Evolutionary conservation across 2,888 invertebrate genomes (phyloP), one percentile per base, ranked within the genome.

Genomic region (Hypolimnas misippus): DNA sequence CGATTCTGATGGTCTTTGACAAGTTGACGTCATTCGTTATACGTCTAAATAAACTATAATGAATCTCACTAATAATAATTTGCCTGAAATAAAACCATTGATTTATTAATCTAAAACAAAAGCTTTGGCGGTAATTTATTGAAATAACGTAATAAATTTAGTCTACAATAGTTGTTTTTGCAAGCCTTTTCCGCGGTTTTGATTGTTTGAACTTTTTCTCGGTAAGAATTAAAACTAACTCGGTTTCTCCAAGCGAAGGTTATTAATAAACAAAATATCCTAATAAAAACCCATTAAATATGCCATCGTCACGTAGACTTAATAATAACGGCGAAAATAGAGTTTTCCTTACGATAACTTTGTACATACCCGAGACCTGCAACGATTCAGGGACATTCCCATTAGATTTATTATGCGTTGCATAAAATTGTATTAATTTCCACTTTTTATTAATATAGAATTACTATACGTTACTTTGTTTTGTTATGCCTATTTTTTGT

Each of bases 271-370:
- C 25, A 63, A 52, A 29, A 57, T 46, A 38, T 35, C 25, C 33
- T 12, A 16, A n/a, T 52, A 50, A 53, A 62, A 62, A 62, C 62
- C 62, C 62, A 62, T 54, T 31, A 38, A 57, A 54, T 49, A 53
- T 57, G 57, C 62, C 17, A 57, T 49, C 53, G 62, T 63, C 57
- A 63, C 49, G 25, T 46, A 25, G 25, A 46, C 53, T 19, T 17
- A 59, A 53, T 21, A 53, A 44, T 21, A 35, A 46, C 38, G 44
- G 46, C 59, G 59, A 60, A 60, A 54, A 54, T 54, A 44, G 21
- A 62, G 10, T 62, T 65, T 62, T 62, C 62, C 65, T 62, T 16
- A 55, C 56, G 51, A 65, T 62, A 65, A 57, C 12, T 29, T n/a
- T 35, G 61, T 61, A 61, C 50, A 50, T 19, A 55, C 55, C 55